A percentile compares a stretch with the other conserved stretches of the same genome.
Conservation (phyloP, 1,140 invertebrate genomes). For the Campoletis sonorensis region DNA sequence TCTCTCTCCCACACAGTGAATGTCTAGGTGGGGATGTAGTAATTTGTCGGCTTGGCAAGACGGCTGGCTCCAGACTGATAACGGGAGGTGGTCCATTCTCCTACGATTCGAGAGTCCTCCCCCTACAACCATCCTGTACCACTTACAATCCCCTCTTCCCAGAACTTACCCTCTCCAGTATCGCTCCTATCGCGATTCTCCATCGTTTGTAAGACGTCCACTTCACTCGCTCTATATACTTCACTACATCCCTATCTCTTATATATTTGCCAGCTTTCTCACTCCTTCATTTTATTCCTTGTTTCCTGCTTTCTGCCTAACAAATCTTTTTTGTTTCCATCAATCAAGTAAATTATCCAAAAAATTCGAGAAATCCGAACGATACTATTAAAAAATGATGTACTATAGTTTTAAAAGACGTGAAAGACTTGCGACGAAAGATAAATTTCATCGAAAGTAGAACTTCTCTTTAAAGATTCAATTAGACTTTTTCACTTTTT, state of each 20-base stretch:
- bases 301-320: too few relatives aligned
- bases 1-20: background rate
- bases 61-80: conserved; percentile 72
- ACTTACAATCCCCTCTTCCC: conserved; percentile 55
- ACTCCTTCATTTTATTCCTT: too few relatives aligned
- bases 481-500: too few relatives aligned
- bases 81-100: conserved; percentile 73
- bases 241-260: background rate
- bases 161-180: conserved; percentile 53
- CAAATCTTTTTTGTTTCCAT: too few relatives aligned
- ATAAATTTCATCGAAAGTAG: too few relatives aligned
- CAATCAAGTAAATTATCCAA: too few relatives aligned
- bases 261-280: background rate
- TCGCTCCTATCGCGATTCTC: conserved; percentile 55
- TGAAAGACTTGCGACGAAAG: too few relatives aligned
- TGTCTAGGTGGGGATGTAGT: conserved; percentile 69
- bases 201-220: conserved; percentile 64
- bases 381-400: too few relatives aligned
- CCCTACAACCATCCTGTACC: conserved; percentile 51
- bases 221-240: conserved; percentile 20
- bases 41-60: conserved; percentile 74
- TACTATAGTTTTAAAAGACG: too few relatives aligned
- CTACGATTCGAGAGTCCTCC: conserved; percentile 63
- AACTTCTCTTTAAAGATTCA: too few relatives aligned
- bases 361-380: too few relatives aligned